phyloP scores from a whole-genome alignment of 2,113 vertebrate genomes.

The Atractosteus spatula region DNA sequence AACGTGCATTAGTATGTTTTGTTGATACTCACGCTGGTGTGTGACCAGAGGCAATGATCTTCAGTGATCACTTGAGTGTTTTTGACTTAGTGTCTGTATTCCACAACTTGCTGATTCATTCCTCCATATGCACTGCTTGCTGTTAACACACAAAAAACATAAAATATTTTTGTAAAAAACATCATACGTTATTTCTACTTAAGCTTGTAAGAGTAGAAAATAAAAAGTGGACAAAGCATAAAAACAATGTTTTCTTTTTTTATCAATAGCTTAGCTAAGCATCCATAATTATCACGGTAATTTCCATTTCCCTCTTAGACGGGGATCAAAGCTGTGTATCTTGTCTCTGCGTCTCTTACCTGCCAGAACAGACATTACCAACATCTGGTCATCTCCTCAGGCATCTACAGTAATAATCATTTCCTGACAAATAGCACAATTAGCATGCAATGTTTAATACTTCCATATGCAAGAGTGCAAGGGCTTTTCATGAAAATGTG shows the following conservation, averaged over 20 bases:
- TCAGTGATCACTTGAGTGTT: no score
- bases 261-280: background rate
- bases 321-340: background rate
- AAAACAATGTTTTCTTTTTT: background rate
- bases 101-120: no score
- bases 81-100: no score
- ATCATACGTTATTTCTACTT: no score
- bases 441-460: constrained; percentile 34
- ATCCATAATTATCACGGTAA: constrained; percentile 9
- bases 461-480: constrained; percentile 20
- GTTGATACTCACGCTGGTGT: no score
- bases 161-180: no score
- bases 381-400: constrained; percentile 25
- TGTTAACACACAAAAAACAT: no score
- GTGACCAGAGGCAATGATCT: no score
- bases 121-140: no score
- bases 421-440: constrained; percentile 34
- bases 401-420: constrained; percentile 19
- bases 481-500: constrained; percentile 28
- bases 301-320: constrained; percentile 1
- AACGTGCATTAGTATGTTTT: no score
- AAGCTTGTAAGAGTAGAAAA: no score
- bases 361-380: constrained; percentile 17
- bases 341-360: constrained; percentile 2
- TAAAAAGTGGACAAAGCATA: no score